Evolutionary conservation across 2,888 invertebrate genomes (phyloP).

Genomic region (Agonopterix arenella): DNA sequence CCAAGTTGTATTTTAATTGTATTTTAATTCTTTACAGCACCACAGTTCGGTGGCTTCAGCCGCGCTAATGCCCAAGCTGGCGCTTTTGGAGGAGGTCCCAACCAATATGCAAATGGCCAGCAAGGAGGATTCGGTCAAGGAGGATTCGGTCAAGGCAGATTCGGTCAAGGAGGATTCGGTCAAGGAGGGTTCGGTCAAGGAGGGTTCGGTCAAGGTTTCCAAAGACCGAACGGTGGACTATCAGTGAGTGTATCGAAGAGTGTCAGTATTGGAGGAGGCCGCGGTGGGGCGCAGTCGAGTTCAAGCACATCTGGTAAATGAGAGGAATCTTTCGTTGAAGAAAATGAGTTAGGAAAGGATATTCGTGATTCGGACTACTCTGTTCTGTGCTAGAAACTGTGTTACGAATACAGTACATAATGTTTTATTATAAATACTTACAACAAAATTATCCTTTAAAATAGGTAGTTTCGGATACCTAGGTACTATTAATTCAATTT

Average conservation of each 20-base stretch:
- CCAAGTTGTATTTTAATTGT: too few species aligned
- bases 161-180: slow-evolving; percentile 13
- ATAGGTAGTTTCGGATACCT: too few species aligned
- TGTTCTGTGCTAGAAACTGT: too few species aligned
- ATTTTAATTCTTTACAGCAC: slow-evolving; percentile 13
- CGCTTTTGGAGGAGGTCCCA: slow-evolving; percentile 7
- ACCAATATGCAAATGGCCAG: background rate
- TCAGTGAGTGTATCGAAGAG: slow-evolving; percentile 39
- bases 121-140: slow-evolving; percentile 10
- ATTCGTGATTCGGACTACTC: too few species aligned
- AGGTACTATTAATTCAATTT: too few species aligned
- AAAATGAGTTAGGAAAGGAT: too few species aligned
- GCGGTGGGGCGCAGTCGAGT: slow-evolving; percentile 19
- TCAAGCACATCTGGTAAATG: slow-evolving; percentile 20
- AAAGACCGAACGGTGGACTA: background rate
- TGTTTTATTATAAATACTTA: too few species aligned
- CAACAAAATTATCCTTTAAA: too few species aligned
- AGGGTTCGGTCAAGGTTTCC: slow-evolving; percentile 8
- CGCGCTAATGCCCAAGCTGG: slow-evolving; percentile 28
- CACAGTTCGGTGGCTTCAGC: slow-evolving; percentile 29
- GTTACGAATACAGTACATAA: too few species aligned
- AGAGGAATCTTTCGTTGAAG: background rate
- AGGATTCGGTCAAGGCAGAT: slow-evolving; percentile 15
- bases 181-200: background rate
- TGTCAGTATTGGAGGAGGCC: slow-evolving; percentile 29